phyloP scores from a whole-genome alignment of 2,888 invertebrate genomes.

The Diloba caeruleocephala region DNA sequence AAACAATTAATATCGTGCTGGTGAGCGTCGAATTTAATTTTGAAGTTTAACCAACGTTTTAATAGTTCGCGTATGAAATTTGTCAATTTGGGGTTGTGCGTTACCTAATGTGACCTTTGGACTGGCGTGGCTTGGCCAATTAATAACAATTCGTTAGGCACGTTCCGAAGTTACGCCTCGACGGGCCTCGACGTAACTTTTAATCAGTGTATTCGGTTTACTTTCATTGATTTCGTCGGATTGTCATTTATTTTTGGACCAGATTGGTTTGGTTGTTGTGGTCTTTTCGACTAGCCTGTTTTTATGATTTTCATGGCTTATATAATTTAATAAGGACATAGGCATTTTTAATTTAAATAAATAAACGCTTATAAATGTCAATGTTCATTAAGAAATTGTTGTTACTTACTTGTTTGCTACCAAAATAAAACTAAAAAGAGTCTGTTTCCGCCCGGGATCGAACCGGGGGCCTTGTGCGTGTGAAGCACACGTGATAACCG shows the following conservation, averaged over 20 bases:
- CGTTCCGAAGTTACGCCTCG: slow-evolving; percentile 24
- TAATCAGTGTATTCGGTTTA: slow-evolving; percentile 58
- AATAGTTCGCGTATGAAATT: slow-evolving; percentile 38
- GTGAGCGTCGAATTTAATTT: slow-evolving; percentile 43
- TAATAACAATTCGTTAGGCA: slow-evolving; percentile 57
- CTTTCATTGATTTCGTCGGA: slow-evolving; percentile 46
- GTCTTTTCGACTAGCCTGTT: slow-evolving; percentile 6
- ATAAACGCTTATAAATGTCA: no score
- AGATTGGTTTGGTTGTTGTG: slow-evolving; percentile 39
- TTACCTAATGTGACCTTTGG: slow-evolving; percentile 29
- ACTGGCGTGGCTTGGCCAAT: slow-evolving; percentile 43
- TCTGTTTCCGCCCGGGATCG: slow-evolving; percentile 92
- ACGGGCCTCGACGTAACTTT: slow-evolving; percentile 52
- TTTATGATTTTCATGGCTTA: slow-evolving; percentile 6
- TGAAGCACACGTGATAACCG: slow-evolving; percentile 94
- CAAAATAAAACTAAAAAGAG: slow-evolving; percentile 1
- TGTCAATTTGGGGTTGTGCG: slow-evolving; percentile 37
- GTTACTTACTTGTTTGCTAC: no score
- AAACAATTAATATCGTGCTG: slow-evolving; percentile 39
- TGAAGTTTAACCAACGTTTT: slow-evolving; percentile 43
- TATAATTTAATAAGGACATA: no score
- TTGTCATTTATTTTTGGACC: slow-evolving; percentile 33
- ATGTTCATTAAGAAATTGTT: no score
- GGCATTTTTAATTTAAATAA: no score
- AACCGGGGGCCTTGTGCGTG: slow-evolving; percentile 93